These are phyloP conservation scores for Heliconius himera DNA, from an alignment of 1,140 invertebrate species.

Conservation along the genomic window DNA sequence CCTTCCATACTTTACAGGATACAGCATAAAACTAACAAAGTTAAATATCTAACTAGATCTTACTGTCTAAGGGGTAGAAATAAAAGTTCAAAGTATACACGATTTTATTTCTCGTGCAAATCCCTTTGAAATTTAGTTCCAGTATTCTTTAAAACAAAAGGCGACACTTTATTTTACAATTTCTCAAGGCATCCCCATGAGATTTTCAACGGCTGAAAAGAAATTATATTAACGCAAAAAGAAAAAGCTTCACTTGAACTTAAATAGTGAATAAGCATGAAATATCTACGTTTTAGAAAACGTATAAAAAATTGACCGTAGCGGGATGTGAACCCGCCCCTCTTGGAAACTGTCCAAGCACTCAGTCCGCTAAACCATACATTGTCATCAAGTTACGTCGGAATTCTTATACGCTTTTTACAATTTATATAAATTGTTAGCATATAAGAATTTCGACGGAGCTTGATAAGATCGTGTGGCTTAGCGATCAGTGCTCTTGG, in stretches of 20 bases:
- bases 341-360: no score
- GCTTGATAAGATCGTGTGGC: no score
- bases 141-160: constrained; percentile 13
- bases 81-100: background rate
- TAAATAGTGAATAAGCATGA: background rate
- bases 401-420: no score
- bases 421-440: no score
- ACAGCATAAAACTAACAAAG: background rate
- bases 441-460: no score
- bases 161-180: constrained; percentile 7
- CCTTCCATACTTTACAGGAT: background rate
- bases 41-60: no score
- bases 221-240: background rate
- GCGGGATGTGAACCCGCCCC: no score
- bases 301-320: no score
- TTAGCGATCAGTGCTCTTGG: no score
- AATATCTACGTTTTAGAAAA: no score
- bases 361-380: no score
- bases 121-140: background rate
- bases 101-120: background rate
- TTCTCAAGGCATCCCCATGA: background rate
- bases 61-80: background rate
- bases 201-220: background rate
- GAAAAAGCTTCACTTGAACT: background rate
- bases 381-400: no score